Base-by-base conservation (phyloP, 1,140 invertebrate species). In the Caenorhabditis brenneri region DNA sequence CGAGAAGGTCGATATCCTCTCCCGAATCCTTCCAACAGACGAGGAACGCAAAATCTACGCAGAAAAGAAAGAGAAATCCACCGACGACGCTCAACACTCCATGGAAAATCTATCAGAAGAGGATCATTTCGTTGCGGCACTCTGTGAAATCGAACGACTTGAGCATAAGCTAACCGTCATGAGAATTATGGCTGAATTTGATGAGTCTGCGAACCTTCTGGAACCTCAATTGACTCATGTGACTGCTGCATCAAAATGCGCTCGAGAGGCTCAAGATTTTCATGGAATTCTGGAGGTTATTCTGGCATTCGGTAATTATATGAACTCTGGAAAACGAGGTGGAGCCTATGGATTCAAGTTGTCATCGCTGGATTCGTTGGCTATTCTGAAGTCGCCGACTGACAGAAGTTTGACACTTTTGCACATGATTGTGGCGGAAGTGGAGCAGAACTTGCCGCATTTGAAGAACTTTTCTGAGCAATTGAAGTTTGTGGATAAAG, bases 291-390 rank as follows among this genome's bases (percentile, higher is more conserved):
- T 92, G 9, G 91, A 93, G 91, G 91, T 93, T 82, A 96, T 99
- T 90, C 92, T 99, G 81, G 97, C 97, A 5, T 97, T 99, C 92
- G 98, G 98, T 42, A 99, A 99, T 92, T 99, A 99, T 91, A 93
- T 99, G 92, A 99, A 99, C 91, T 97, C 96, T 90, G 95, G 95
- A 87, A 42, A 92, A 91, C 39, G 89, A 89, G 78, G 93, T 29
- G 97, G 97, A 0, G 97, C 96, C 0, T 99, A 99, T 92, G 98
- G 98, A 7, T 99, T 99, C 90, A 98, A 98, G 91, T 92, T 99
- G 58, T 96, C 98, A 91, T 96, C 95, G 88, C 93, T 99, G 83
- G 97, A 99, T 90, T 95, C 96, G 89, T 80, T 90, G 33, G 82
- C 79, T 27, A 88, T 89, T 12, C 80, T 90, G 22, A 90, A 90